Conservation (phyloP, 2,797 vertebrate species). For the Coluber constrictor region DNA sequence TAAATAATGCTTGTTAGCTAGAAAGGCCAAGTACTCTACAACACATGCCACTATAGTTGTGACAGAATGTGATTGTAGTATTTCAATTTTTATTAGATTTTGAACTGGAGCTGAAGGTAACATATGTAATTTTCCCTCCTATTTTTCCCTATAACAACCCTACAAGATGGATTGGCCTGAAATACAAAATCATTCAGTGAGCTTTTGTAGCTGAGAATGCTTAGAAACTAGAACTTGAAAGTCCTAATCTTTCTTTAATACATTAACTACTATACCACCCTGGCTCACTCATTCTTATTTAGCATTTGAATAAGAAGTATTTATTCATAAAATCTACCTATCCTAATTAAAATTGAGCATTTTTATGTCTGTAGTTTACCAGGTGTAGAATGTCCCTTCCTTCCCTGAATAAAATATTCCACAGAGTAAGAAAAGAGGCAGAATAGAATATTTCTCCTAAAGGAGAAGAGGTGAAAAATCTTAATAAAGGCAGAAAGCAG, state of each 20-base stretch:
- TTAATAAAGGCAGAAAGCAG: no score
- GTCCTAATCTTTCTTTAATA: not conserved
- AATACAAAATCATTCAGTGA: not conserved
- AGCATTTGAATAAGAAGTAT: not conserved
- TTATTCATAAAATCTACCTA: not conserved
- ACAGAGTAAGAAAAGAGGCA: not conserved
- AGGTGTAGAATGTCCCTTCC: not conserved
- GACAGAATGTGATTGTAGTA: not conserved
- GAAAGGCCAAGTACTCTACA: not conserved
- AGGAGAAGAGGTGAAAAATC: not conserved
- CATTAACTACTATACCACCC: not conserved
- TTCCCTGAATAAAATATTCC: not conserved
- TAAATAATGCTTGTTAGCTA: not conserved
- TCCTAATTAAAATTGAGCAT: not conserved
- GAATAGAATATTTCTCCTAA: not conserved
- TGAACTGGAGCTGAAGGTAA: not conserved
- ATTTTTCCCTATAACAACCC: not conserved
- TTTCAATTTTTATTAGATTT: not conserved
- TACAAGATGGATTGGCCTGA: not conserved
- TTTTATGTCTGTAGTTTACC: not conserved
- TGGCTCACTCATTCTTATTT: not conserved
- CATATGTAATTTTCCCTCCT: not conserved
- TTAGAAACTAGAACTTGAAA: not conserved
- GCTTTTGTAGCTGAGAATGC: not conserved
- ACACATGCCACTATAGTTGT: not conserved